phyloP scores from a whole-genome alignment of 2,113 vertebrate species.

The Copsychus sechellarum region DNA sequence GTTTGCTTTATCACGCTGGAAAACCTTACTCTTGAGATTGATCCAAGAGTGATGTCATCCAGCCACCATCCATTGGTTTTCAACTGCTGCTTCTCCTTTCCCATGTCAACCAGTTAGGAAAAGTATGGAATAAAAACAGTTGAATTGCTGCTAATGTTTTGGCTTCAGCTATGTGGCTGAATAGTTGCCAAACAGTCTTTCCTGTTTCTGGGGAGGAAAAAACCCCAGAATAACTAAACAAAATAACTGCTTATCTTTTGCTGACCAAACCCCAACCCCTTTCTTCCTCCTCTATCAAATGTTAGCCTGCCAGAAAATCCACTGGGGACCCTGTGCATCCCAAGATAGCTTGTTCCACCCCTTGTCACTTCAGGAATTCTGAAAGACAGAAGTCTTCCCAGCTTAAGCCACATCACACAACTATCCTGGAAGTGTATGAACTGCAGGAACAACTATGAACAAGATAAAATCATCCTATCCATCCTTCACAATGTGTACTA shows the following conservation, averaged over 20 bases:
- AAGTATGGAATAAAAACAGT: neutral
- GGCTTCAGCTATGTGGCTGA: neutral
- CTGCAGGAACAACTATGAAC: neutral
- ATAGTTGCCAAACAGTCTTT: neutral
- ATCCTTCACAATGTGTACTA: neutral
- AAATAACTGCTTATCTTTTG: neutral
- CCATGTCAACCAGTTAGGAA: slow-evolving; percentile 9
- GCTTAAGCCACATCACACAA: neutral
- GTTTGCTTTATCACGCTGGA: slow-evolving; percentile 26
- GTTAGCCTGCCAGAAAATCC: neutral
- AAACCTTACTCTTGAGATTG: slow-evolving; percentile 17
- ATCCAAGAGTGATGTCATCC: slow-evolving; percentile 39
- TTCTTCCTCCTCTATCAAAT: neutral
- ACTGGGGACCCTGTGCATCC: neutral
- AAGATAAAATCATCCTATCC: neutral
- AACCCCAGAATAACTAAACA: neutral
- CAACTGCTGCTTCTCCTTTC: slow-evolving; percentile 10
- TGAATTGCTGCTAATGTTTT: neutral
- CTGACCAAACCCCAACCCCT: neutral
- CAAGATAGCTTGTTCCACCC: neutral
- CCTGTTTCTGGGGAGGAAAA: neutral
- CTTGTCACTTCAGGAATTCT: neutral
- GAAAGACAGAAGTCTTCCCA: neutral
- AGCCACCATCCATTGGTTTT: neutral
- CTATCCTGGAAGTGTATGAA: neutral